phyloP scores from a whole-genome alignment of 2,113 vertebrate species.

The Colaptes auratus region DNA sequence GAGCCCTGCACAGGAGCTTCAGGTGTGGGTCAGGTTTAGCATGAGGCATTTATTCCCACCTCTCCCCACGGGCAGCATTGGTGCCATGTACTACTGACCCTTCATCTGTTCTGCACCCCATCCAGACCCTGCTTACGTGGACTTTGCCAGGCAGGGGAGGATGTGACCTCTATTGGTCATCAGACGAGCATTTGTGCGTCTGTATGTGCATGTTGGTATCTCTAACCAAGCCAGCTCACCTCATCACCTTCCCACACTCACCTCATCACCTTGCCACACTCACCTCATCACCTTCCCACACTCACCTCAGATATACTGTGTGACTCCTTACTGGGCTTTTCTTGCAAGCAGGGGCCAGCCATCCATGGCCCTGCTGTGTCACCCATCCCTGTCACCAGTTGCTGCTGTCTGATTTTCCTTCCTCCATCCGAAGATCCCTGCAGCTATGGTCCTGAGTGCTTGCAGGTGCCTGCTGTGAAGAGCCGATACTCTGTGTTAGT shows the following conservation, averaged over 20 bases:
- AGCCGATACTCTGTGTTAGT: neutral
- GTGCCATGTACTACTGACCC: neutral
- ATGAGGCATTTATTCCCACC: neutral
- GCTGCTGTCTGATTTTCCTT: neutral
- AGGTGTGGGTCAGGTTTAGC: neutral
- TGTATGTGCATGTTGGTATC: rapidly evolving
- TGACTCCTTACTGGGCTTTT: neutral
- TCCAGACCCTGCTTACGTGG: neutral
- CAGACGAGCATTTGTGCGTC: neutral
- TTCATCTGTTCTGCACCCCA: rapidly evolving
- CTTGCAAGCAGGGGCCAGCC: neutral
- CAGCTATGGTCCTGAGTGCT: neutral
- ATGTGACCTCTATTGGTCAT: rapidly evolving
- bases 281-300: no score
- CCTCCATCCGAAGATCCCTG: neutral
- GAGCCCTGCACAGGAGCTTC: neutral
- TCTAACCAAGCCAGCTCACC: no score
- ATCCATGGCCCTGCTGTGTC: neutral
- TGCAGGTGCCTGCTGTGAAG: neutral
- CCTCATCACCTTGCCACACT: no score
- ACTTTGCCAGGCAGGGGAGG: neutral
- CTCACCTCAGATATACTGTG: rapidly evolving
- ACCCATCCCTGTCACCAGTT: neutral
- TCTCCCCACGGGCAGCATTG: neutral
- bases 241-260: no score